Conservation (phyloP, 2,113 vertebrate species). For the Pygoscelis antarcticus region DNA sequence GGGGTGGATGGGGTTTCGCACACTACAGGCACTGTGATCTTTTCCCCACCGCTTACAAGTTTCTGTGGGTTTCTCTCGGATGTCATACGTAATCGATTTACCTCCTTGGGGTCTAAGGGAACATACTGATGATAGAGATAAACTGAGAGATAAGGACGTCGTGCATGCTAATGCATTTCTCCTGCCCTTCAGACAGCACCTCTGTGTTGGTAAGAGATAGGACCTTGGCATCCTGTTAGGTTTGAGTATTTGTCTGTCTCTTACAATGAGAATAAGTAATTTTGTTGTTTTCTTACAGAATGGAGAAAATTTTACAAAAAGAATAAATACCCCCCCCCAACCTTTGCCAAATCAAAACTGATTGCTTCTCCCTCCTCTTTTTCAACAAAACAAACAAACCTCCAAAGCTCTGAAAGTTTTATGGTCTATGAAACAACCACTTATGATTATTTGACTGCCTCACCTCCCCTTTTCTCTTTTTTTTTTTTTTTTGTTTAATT, state of each 20-base stretch:
- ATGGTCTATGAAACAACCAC: neutral
- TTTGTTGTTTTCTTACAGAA: neutral
- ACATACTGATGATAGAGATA: neutral
- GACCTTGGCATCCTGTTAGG: neutral
- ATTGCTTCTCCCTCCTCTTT: neutral
- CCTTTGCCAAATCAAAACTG: neutral
- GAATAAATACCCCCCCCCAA: neutral
- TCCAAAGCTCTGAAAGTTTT: neutral
- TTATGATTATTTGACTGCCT: slow-evolving; percentile 2
- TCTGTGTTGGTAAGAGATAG: neutral
- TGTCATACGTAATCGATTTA: accelerated
- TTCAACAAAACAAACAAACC: neutral
- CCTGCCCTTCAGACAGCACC: neutral
- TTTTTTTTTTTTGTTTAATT: neutral
- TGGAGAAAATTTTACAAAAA: neutral
- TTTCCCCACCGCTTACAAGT: neutral
- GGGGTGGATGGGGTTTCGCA: neutral
- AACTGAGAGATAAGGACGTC: neutral
- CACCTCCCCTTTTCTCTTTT: neutral
- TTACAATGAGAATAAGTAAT: neutral
- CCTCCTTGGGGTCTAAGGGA: neutral
- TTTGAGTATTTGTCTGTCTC: neutral
- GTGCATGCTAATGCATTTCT: neutral
- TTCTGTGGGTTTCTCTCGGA: neutral
- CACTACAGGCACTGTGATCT: neutral